Base-by-base conservation (phyloP, 2,113 vertebrate species). In the Dicaeum eximium region DNA sequence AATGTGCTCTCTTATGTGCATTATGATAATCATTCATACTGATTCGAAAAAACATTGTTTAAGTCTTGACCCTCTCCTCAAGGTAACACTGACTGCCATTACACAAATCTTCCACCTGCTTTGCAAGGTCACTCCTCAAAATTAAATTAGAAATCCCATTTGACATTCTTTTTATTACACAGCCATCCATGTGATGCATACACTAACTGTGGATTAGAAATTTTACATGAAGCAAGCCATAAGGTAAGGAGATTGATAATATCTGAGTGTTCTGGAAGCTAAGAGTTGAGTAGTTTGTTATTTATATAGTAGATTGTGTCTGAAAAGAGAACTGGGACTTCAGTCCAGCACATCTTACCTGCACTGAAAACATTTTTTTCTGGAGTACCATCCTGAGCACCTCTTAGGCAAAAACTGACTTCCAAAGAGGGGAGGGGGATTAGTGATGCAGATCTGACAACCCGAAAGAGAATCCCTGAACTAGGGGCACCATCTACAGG, bases 401-500 rank as follows among this genome's bases (percentile, higher is more conserved):
- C 9, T 9, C 37, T 54, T 79, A 24, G 28, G 54, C 21, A 30
- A 83, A 91, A 91, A 42, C 11, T 53, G 60, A 71, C 64, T 33
- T 90, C 78, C 31, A 61, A 40, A 86, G n/a, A 3, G 3, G 50
- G 56, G 69, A 82, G 37, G 67, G 91, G 54, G 47, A 86, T 86
- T 61, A 73, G 45, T 61, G 40, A 92, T 82, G 71, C 31, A 64
- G 65, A 69, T 7, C 1, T 84, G 60, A 47, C 48, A 88, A 80
- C 79, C 90, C 38, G 42, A 93, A 94, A 92, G 45, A 90, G 28
- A 90, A 96, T 90, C 86, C 56, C 77, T 95, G 90, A 92, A 96
- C 64, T 80, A 82, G 88, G 57, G 92, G 94, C 96, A 97, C 95
- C 96, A 96, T 96, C 94, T 96, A 95, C 96, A 97, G 95, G 95